Evolutionary conservation across 1,140 invertebrate species (phyloP), one percentile per base, ranked within the genome.

Genomic region (Hesperophylax magnus): DNA sequence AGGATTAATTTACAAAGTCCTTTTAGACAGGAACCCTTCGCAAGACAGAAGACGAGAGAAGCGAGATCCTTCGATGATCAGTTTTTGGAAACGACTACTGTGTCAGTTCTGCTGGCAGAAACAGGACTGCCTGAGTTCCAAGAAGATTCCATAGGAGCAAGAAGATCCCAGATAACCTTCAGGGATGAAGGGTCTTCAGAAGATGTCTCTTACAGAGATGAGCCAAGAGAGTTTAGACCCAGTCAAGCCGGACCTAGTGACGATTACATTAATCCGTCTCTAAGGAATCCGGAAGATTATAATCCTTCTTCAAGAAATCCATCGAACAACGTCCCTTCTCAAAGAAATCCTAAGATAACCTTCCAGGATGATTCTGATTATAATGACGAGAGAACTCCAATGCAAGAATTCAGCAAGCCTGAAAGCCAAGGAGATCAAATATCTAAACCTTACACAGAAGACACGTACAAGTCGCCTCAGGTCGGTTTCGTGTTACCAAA

Each of bases 21-120:
- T 14, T 34, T n/a, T 24, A 7, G 22, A 18, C 27, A 60, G 24
- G 67, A 52, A 14, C 39, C 88, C 86, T 88, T 89, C 78, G 84
- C 89, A 61, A 88, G 85, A 82, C 86, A 84, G 60, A 67, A 84
- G 79, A 67, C 84, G 39, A 85, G 84, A 81, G 85, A 85, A 24
- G 86, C 87, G 7, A 84, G 88, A 17, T 56, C 52, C 11, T 72
- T 72, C 39, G 67, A 52, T 11, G 65, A 79, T 53, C 17, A 11
- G 18, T 31, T 65, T 24, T 9, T 18, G 22, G 63, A 71, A 78
- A 31, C 47, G 5, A 74, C 71, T 2, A 53, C 47, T 27, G 5
- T 74, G 2, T 27, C 71, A 14, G n/a, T 52, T 53, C 20, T 27
- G 0, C 17, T 39, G n/a, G 67, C 54, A 3, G 20, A 47, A 24